Evolutionary conservation across 2,797 vertebrate species (phyloP), one percentile per base, ranked within the genome.

Genomic region (Pogoniulus pusillus): DNA sequence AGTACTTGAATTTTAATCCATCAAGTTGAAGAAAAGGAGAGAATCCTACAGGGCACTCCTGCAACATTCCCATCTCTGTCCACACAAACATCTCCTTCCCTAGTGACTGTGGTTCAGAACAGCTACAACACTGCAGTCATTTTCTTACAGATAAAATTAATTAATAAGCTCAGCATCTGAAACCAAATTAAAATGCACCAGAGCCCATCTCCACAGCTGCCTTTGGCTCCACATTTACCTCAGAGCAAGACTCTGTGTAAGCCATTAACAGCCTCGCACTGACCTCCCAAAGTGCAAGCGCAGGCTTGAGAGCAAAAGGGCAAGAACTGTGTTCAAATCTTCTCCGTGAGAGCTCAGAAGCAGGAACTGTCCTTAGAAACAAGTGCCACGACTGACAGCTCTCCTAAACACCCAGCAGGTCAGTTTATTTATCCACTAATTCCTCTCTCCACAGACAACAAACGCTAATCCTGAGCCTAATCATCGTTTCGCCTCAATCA

Each of bases 401-500:
- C 83, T 62, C 77, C 45, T 37, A 32, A 80, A 85, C 78, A 69
- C 66, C 18, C 2, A 54, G 72, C 78, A 85, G 72, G 34, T 23
- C 39, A 23, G 47, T 87, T 75, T 72, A 81, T 87, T 87, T 60
- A 75, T 3, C 80, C 82, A 78, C 60, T 83, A 80, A 87, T 49
- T 92, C 34, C 60, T 58, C 81, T 43, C 68, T 8, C 39, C 35
- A n/a, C 22, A 83, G 55, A 53, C 78, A 91, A 87, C 57, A 93
- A 85, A 55, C 53, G 82, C 70, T 72, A 82, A 85, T 78, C 59
- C 82, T 51, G 73, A 75, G 45, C 63, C 72, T 82, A 59, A 90
- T 60, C 58, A 89, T 34, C 43, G 4, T 65, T 75, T 78, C 58
- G 39, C 82, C 82, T 81, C 5, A 0, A 83, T 53, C 64, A 20